Conservation (phyloP, 2,113 vertebrate species). For the Nyctibius bracteatus region DNA sequence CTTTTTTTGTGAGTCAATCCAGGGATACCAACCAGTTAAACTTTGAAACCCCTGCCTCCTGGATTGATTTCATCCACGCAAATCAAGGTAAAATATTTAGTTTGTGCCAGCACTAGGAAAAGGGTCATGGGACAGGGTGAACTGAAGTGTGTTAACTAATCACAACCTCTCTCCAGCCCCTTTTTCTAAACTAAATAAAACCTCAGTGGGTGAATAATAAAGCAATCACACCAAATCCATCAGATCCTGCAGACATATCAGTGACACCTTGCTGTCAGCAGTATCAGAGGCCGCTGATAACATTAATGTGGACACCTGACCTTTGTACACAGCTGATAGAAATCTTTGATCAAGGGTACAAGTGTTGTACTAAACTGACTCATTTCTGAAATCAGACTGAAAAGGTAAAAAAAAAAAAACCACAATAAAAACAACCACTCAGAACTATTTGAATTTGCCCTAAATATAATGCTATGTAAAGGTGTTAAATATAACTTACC, state of each 20-base stretch:
- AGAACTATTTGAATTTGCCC: neutral
- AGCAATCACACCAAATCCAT: slow-evolving; percentile 53
- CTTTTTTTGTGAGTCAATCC: neutral
- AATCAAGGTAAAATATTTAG: neutral
- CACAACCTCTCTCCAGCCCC: slow-evolving; percentile 13
- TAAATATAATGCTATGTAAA: neutral
- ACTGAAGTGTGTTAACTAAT: slow-evolving; percentile 18
- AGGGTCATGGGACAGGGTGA: slow-evolving; percentile 22
- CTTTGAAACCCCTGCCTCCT: neutral
- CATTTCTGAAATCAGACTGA: neutral
- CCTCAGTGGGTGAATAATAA: slow-evolving; percentile 20
- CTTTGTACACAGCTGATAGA: slow-evolving; percentile 28
- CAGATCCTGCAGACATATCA: neutral
- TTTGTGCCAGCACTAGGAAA: neutral
- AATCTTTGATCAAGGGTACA: slow-evolving; percentile 42
- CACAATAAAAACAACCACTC: neutral
- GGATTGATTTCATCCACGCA: neutral
- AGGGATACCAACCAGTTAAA: neutral
- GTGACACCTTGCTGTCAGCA: slow-evolving; percentile 37
- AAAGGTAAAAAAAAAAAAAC: neutral
- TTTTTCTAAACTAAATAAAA: slow-evolving; percentile 54
- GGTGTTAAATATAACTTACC: neutral
- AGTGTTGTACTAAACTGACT: neutral
- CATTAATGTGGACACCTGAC: slow-evolving; percentile 35
- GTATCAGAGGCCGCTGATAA: neutral